These are phyloP conservation scores for Catostomus latipinnis DNA, from an alignment of 2,797 vertebrate species.

Conservation along the genomic window DNA sequence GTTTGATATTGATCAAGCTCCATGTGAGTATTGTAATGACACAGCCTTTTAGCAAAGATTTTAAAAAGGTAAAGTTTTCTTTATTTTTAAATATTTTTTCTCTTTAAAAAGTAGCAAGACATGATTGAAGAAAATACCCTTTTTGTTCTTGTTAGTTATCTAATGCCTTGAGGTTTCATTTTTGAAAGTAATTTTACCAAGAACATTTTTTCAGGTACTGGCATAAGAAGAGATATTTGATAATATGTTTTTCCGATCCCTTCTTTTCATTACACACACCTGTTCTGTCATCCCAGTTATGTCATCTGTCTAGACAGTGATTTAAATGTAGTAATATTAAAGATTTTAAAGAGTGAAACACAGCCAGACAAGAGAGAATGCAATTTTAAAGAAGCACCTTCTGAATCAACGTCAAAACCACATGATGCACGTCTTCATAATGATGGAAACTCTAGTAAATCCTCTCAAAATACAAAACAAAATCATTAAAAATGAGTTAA, in stretches of 20 bases:
- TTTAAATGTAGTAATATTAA: conserved; percentile 39
- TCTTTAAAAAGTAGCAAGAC: background rate
- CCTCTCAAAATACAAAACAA: conserved; percentile 16
- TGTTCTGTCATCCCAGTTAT: conserved; percentile 40
- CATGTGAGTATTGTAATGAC: background rate
- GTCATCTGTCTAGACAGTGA: conserved; percentile 34
- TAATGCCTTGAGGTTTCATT: background rate
- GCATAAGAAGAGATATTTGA: background rate
- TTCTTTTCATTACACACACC: conserved; percentile 34
- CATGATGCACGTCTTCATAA: background rate
- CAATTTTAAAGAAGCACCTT: conserved; percentile 1
- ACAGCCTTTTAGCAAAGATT: background rate
- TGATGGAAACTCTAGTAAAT: background rate
- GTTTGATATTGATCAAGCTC: no score
- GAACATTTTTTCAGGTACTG: background rate
- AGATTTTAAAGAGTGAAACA: conserved; percentile 1
- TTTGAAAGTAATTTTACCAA: conserved; percentile 23
- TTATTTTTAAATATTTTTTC: background rate
- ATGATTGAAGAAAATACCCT: background rate
- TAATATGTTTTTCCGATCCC: background rate
- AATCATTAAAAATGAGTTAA: no score
- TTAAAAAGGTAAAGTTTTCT: background rate
- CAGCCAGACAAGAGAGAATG: conserved; percentile 15
- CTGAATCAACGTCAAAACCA: conserved; percentile 14
- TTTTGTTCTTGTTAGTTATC: background rate